A percentile compares a stretch with the other conserved stretches of the same genome.
These are phyloP conservation scores for Cydia amplana DNA, from an alignment of 1,140 invertebrate species.

Conservation along the genomic window DNA sequence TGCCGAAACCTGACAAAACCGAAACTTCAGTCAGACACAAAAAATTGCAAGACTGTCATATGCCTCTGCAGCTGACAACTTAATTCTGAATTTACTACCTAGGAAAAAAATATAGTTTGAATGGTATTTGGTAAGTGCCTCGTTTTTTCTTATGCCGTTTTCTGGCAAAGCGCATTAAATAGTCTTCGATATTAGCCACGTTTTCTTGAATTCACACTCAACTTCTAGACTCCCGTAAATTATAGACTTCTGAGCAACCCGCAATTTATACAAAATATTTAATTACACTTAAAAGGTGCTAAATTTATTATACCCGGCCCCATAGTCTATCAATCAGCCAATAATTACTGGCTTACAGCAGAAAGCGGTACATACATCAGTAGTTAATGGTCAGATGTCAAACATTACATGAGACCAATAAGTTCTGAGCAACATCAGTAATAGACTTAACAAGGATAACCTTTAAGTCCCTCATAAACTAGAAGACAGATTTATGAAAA, in stretches of 20 bases:
- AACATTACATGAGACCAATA: neutral
- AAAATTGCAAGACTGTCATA: too few relatives aligned
- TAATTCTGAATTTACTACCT: too few relatives aligned
- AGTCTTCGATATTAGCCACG: too few relatives aligned
- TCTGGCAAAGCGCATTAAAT: too few relatives aligned
- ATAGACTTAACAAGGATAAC: conserved; percentile 12
- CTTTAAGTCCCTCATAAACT: neutral
- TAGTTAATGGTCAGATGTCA: neutral
- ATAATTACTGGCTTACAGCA: neutral
- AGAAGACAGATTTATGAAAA: conserved; percentile 19
- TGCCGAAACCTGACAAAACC: too few relatives aligned
- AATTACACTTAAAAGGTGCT: neutral
- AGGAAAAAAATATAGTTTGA: too few relatives aligned
- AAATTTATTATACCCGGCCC: neutral
- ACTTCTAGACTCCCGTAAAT: too few relatives aligned
- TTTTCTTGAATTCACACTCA: too few relatives aligned
- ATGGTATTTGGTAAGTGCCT: too few relatives aligned
- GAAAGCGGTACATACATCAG: conserved; percentile 7
- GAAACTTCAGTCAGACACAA: too few relatives aligned
- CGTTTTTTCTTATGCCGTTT: too few relatives aligned
- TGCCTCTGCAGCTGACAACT: too few relatives aligned
- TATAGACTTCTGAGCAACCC: neutral
- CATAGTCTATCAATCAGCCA: neutral
- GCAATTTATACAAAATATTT: conserved; percentile 6
- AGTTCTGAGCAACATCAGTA: neutral